Conservation (phyloP, 2,113 vertebrate genomes). For the Gallinago media region DNA sequence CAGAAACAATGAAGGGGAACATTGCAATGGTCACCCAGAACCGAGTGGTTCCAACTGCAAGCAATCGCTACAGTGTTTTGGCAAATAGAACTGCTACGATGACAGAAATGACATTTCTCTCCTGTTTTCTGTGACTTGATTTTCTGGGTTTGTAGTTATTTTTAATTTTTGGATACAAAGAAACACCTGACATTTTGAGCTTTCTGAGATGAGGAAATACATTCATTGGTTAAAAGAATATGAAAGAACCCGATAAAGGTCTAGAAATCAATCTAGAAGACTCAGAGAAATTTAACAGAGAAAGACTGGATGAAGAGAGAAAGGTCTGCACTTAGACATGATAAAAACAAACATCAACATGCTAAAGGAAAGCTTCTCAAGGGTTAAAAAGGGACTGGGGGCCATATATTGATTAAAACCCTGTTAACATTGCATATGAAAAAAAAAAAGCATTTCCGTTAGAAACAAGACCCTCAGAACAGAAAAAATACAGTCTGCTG, state of each 20-base stretch:
- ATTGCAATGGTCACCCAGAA: background rate
- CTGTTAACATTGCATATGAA: background rate
- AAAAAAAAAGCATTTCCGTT: background rate
- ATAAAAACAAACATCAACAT: background rate
- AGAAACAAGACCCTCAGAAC: background rate
- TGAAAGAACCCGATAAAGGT: fast-evolving
- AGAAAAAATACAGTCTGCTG: background rate
- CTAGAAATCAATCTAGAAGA: background rate
- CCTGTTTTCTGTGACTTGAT: background rate
- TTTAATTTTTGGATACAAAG: background rate
- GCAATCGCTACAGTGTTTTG: background rate
- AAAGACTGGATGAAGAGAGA: background rate
- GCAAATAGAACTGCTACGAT: background rate
- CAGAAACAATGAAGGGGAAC: background rate
- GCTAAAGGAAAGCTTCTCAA: background rate
- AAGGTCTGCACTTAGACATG: background rate
- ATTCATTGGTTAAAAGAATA: background rate
- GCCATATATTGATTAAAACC: background rate
- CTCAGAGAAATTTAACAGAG: background rate
- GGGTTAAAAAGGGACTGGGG: background rate
- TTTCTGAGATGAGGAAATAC: background rate
- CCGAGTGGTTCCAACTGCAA: background rate
- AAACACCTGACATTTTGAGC: background rate
- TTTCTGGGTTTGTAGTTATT: background rate
- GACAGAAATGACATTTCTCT: background rate